Percentiles rank a stretch among this genome's conserved stretches.
phyloP scores from a whole-genome alignment of 2,888 invertebrate genomes.

The Ganaspis brasiliensis region DNA sequence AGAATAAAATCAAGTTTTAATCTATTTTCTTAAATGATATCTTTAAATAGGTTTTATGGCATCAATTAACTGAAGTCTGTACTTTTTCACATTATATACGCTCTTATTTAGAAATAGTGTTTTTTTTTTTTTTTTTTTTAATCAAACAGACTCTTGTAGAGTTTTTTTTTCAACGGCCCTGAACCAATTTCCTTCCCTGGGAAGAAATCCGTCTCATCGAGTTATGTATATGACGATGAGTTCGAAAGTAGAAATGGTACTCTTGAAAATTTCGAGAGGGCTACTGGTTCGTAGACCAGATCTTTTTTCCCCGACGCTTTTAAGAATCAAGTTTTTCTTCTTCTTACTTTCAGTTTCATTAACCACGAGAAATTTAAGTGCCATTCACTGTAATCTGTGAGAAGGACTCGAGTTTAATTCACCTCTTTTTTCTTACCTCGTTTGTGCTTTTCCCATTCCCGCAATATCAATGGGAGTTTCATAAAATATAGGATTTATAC shows the following conservation, averaged over 20 bases:
- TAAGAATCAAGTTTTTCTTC: not conserved
- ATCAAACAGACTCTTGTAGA: not conserved
- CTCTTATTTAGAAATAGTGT: too few relatives aligned
- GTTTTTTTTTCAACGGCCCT: not conserved
- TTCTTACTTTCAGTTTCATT: constrained; percentile 5
- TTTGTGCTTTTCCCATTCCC: not conserved
- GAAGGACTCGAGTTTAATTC: constrained; percentile 9
- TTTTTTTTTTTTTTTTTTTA: not conserved
- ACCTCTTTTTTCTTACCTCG: not conserved
- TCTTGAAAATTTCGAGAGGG: constrained; percentile 25
- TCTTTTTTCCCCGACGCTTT: not conserved
- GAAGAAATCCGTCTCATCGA: constrained; percentile 17
- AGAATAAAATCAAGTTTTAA: too few relatives aligned
- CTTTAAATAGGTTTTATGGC: too few relatives aligned
- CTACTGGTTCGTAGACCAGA: not conserved
- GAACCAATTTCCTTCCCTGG: constrained; percentile 7
- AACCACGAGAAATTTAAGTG: constrained; percentile 11
- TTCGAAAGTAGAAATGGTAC: constrained; percentile 17
- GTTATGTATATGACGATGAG: constrained; percentile 14
- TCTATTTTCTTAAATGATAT: too few relatives aligned
- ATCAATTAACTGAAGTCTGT: too few relatives aligned
- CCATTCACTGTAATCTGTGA: constrained; percentile 12
- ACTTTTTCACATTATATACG: too few relatives aligned
- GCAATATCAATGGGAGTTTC: not conserved
- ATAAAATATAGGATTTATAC: too few relatives aligned